Conservation (phyloP, 2,888 invertebrate genomes). For the Seira sanloemensis region DNA sequence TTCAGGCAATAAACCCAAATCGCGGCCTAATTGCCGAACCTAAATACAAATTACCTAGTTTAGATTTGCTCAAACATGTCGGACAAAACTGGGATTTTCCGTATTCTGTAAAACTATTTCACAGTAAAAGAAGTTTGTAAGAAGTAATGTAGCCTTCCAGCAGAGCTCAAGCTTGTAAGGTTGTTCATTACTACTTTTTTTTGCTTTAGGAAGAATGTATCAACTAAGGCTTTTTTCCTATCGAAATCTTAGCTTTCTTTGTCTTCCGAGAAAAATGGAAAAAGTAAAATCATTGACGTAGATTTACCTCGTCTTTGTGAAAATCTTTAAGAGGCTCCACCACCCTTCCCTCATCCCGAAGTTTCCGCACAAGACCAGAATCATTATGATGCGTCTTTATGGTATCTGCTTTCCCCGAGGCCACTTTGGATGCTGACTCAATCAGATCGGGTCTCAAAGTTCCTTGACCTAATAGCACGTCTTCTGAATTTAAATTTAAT, state of each 20-base stretch:
- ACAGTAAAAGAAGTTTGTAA: conserved; percentile 49
- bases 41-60: conserved; percentile 74
- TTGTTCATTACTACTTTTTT: conserved; percentile 67
- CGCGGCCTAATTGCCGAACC: conserved; percentile 90
- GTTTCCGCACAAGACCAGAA: conserved; percentile 91
- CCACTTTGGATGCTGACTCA: conserved; percentile 94
- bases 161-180: conserved; percentile 54
- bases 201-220: conserved; percentile 71
- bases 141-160: conserved; percentile 69
- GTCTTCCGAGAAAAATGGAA: conserved; percentile 54
- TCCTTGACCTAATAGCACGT: conserved; percentile 95
- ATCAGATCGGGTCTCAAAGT: conserved; percentile 98
- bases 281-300: background rate
- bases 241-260: conserved; percentile 65
- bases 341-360: conserved; percentile 86
- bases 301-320: conserved; percentile 94
- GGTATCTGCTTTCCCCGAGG: conserved; percentile 89
- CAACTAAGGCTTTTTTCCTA: conserved; percentile 61
- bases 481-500: conserved; percentile 91
- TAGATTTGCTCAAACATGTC: no score
- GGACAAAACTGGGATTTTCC: no score
- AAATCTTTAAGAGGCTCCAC: conserved; percentile 99
- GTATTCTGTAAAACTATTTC: no score
- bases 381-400: conserved; percentile 99
- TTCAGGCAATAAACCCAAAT: conserved; percentile 91